Percentiles rank a stretch among this genome's conserved stretches.
phyloP scores from a whole-genome alignment of 2,888 invertebrate genomes.

The Chymomyza amoena region DNA sequence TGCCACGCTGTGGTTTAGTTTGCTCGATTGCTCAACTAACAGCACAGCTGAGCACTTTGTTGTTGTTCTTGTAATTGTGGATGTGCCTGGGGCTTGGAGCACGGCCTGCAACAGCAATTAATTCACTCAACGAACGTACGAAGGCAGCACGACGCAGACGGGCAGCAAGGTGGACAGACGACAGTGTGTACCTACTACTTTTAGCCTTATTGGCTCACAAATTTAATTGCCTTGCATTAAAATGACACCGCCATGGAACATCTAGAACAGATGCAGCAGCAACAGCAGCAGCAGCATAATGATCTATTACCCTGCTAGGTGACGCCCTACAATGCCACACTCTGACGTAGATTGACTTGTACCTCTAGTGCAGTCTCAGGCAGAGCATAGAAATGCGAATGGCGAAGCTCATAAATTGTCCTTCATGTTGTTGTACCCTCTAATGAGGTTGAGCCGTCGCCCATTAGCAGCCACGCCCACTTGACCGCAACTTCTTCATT shows the following conservation, averaged over 20 bases:
- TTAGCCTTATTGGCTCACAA: conserved; percentile 26
- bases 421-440: neutral
- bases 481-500: conserved; percentile 30
- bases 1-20: conserved; percentile 49
- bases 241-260: conserved; percentile 26
- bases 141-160: neutral
- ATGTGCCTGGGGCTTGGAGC: conserved; percentile 8
- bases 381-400: neutral
- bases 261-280: neutral
- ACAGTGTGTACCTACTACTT: conserved; percentile 12
- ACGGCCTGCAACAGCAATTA: conserved; percentile 43
- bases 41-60: conserved; percentile 14
- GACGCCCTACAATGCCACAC: neutral
- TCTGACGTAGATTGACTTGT: neutral
- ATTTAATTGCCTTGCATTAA: conserved; percentile 47
- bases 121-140: conserved; percentile 37
- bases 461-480: neutral
- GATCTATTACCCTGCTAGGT: neutral
- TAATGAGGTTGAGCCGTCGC: neutral
- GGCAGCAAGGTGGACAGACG: conserved; percentile 7
- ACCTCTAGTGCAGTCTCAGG: neutral
- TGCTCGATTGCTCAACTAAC: conserved; percentile 66
- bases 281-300: neutral
- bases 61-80: neutral
- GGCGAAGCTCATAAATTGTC: neutral